Conservation (phyloP, 2,113 vertebrate genomes). For the Upupa epops region DNA sequence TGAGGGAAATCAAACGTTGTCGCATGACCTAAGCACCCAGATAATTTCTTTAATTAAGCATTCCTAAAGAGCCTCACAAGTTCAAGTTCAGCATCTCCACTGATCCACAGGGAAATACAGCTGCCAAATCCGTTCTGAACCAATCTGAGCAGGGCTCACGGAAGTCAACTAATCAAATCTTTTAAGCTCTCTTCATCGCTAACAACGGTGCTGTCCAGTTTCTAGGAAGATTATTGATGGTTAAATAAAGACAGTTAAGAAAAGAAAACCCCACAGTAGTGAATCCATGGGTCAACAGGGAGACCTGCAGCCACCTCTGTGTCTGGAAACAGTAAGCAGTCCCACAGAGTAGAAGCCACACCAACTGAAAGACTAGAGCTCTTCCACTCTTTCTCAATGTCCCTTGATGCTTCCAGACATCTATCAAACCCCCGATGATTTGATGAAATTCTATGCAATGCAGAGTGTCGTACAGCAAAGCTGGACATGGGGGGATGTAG, state of each 20-base stretch:
- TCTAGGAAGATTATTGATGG: neutral
- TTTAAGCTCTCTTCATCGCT: neutral
- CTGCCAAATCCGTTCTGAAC: neutral
- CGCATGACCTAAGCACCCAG: neutral
- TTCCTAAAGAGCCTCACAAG: neutral
- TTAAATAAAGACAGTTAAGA: neutral
- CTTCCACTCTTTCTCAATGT: neutral
- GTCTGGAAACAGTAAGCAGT: neutral
- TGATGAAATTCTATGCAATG: neutral
- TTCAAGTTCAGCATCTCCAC: neutral
- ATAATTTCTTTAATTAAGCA: neutral
- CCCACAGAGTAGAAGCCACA: neutral
- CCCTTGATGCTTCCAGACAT: neutral
- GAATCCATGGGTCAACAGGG: neutral
- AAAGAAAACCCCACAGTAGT: neutral
- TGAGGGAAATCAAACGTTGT: neutral
- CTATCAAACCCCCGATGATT: neutral
- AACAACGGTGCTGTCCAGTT: neutral
- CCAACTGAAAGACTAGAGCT: neutral
- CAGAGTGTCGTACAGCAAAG: neutral
- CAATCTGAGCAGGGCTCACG: neutral
- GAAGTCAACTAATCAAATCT: conserved; percentile 19
- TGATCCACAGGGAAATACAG: conserved; percentile 5
- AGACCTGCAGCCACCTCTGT: neutral
- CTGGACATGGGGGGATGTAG: too few relatives aligned